Base-by-base conservation (phyloP, 1,140 invertebrate genomes). In the Zaprionus ornatus region DNA sequence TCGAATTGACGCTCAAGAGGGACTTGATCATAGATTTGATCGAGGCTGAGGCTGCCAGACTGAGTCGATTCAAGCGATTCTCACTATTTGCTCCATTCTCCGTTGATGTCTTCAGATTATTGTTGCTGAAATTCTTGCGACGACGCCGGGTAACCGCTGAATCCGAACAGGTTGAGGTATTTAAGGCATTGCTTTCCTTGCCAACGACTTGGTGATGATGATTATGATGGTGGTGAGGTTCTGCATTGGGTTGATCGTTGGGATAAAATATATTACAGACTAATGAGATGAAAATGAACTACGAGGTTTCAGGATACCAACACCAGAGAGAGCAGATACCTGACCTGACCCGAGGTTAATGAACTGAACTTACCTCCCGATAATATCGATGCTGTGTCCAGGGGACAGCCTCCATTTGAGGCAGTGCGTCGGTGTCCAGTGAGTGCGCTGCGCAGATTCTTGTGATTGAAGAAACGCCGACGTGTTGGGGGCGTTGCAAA, bases 401-500 rank as follows among this genome's bases (percentile, higher is more conserved):
- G 91, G 23, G 91, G 88, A 80, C 82, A 84, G 25, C 90, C 86
- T 19, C 91, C 93, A 90, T 87, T 91, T 62, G 85, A 91, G 66
- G 90, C 85, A 73, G 91, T 88, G 74, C 91, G 88, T 81, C 90
- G 76, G 56, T 92, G 91, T 55, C 91, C 85, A 4, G 94, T 94
- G 74, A 96, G 96, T 7, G 96, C 96, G 91, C 95, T 97, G 63
- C 95, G 94, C 32, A 97, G 91, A 17, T 95, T 95, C 92, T 97
- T 97, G 0, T 96, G 95, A 79, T 96, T 97, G 19, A 97, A 94
- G 93, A 97, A 97, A 93, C 96, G 95, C 92, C 95, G 95, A 72
- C 96, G 94, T 50, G 95, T 96, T 82, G 96, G 96, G 0, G 96
- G 96, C 45, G 96, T 96, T 21, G 96, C 97, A 48, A 96, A 96